A percentile compares a stretch with the other conserved stretches of the same genome.
Conservation (phyloP, 2,888 invertebrate species). For the Amiota mariae region DNA sequence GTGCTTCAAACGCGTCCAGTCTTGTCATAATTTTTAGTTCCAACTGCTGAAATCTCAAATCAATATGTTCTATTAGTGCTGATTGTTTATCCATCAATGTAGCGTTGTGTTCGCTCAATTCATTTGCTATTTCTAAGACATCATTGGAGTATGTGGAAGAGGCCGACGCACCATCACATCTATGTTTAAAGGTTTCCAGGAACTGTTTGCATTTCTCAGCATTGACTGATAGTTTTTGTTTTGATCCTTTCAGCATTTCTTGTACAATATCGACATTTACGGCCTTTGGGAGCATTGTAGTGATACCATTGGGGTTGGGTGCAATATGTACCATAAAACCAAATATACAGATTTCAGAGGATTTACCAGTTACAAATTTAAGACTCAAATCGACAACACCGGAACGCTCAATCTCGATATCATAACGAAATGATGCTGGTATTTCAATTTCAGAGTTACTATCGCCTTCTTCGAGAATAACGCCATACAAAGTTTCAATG, state of each 20-base stretch:
- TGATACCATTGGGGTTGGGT: constrained; percentile 68
- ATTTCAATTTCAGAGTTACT: constrained; percentile 51
- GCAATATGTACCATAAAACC: constrained; percentile 65
- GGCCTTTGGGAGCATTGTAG: constrained; percentile 54
- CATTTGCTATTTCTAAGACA: neutral
- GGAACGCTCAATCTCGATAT: constrained; percentile 65
- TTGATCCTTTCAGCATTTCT: constrained; percentile 57
- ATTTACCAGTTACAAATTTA: constrained; percentile 58
- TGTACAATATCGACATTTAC: constrained; percentile 68
- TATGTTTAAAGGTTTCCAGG: constrained; percentile 50
- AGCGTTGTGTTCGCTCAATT: neutral
- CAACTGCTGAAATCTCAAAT: constrained; percentile 57
- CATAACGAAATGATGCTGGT: constrained; percentile 63
- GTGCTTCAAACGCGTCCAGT: constrained; percentile 57
- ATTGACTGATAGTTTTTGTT: constrained; percentile 52
- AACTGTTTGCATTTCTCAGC: constrained; percentile 65
- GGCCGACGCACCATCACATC: neutral
- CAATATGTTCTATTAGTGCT: constrained; percentile 56
- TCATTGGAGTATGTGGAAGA: neutral
- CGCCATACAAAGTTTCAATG: constrained; percentile 65
- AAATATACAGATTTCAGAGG: constrained; percentile 67
- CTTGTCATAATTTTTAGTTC: constrained; percentile 54
- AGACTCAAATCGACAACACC: constrained; percentile 65
- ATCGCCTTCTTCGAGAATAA: constrained; percentile 47
- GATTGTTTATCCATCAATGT: neutral